A percentile compares a stretch with the other conserved stretches of the same genome.
Conservation (phyloP, 2,888 invertebrate species). For the Orthosia gracilis region DNA sequence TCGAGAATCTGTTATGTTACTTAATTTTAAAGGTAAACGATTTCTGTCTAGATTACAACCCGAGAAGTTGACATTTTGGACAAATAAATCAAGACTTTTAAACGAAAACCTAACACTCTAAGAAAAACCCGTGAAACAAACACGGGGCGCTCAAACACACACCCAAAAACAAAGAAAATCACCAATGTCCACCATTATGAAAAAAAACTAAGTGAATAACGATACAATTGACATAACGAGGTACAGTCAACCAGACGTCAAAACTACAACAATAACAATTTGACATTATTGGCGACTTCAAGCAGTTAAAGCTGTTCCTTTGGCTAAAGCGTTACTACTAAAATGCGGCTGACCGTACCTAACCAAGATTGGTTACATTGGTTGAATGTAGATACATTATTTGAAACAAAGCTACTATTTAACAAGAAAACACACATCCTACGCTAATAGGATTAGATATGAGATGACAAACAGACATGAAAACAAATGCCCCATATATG, state of each 20-base stretch:
- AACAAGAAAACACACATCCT: constrained; percentile 23
- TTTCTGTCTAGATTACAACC: neutral
- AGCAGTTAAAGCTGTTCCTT: no score
- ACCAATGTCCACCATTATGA: neutral
- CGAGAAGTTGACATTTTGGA: neutral
- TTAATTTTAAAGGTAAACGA: neutral
- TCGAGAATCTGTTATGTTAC: neutral
- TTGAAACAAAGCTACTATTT: constrained; percentile 28
- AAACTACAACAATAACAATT: no score
- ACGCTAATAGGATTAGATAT: constrained; percentile 57
- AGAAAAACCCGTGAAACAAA: constrained; percentile 28
- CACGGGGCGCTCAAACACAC: constrained; percentile 20
- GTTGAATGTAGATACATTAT: no score
- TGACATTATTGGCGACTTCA: no score
- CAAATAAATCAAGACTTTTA: neutral
- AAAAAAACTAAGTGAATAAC: neutral
- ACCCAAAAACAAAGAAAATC: constrained; percentile 1
- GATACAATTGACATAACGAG: neutral
- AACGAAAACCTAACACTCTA: constrained; percentile 1
- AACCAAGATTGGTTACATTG: no score
- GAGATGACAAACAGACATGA: constrained; percentile 35
- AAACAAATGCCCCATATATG: constrained; percentile 9
- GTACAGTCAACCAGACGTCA: no score
- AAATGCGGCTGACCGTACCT: no score
- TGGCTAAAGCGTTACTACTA: no score